A percentile compares a stretch with the other conserved stretches of the same genome.
Evolutionary conservation across 2,113 vertebrate species (phyloP).

Genomic region (rabbit (Oryctolagus cuniculus)): DNA sequence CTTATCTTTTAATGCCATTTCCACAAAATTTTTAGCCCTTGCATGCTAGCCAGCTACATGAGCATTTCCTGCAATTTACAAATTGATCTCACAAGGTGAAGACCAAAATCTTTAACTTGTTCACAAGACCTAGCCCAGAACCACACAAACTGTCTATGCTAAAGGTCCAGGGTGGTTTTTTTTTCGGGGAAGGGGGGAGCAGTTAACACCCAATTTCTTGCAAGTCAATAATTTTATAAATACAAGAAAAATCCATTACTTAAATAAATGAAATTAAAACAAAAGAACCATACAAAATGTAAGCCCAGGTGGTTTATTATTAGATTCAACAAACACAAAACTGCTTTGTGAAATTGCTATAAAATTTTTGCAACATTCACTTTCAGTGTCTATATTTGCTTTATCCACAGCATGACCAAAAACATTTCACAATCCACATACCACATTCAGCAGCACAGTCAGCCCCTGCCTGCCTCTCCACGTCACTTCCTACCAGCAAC

Average conservation of each 20-base stretch:
- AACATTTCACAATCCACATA: not conserved
- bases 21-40: too few species aligned
- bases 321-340: conserved; percentile 18
- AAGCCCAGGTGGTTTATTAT: not conserved
- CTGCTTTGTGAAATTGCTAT: not conserved
- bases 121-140: not conserved
- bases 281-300: not conserved
- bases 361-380: not conserved
- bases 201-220: not conserved
- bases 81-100: not conserved
- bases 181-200: not conserved
- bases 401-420: not conserved
- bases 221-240: not conserved
- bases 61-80: not conserved
- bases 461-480: not conserved
- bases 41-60: not conserved
- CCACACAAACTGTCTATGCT: not conserved
- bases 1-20: too few species aligned
- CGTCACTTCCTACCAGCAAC: not conserved
- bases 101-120: not conserved
- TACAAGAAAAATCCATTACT: not conserved
- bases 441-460: not conserved
- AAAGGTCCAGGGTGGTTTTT: not conserved
- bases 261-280: conserved; percentile 3
- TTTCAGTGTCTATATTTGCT: not conserved